A percentile compares a stretch with the other conserved stretches of the same genome.
Evolutionary conservation across 1,140 invertebrate genomes (phyloP).

Genomic region (Daktulosphaira vitifoliae): DNA sequence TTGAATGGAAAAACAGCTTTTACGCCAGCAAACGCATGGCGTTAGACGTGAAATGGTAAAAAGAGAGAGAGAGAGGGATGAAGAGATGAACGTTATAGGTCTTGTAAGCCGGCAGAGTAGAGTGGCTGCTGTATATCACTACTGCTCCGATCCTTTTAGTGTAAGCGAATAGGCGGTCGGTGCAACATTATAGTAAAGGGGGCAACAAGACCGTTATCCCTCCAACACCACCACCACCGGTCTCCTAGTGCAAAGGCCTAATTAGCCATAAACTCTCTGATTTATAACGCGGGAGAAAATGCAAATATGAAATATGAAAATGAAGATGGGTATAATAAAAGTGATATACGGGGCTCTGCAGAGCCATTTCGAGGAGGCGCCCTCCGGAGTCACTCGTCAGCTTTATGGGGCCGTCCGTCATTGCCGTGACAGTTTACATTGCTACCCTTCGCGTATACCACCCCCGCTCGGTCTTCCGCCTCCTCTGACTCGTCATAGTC

Average conservation of each 20-base stretch:
- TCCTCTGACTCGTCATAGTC: constrained; percentile 39
- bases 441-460: constrained; percentile 39
- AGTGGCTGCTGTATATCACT: too few species aligned
- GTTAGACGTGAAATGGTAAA: too few species aligned
- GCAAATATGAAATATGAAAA: constrained; percentile 75
- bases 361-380: constrained; percentile 60
- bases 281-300: constrained; percentile 53
- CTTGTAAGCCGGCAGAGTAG: too few species aligned
- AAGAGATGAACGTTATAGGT: too few species aligned
- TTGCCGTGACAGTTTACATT: constrained; percentile 55
- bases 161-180: too few species aligned
- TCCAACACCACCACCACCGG: constrained; percentile 10
- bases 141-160: too few species aligned
- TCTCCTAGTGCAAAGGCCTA: constrained; percentile 47
- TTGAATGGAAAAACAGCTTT: too few species aligned
- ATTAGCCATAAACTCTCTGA: constrained; percentile 60
- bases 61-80: too few species aligned
- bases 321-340: constrained; percentile 70
- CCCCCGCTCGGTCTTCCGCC: not conserved
- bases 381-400: constrained; percentile 50
- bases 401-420: constrained; percentile 58
- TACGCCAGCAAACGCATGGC: too few species aligned
- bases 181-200: constrained; percentile 7
- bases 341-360: constrained; percentile 65
- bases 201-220: constrained; percentile 24